A percentile compares a stretch with the other conserved stretches of the same genome.
phyloP scores from a whole-genome alignment of 2,888 invertebrate species.

The Drosophila seclusa region DNA sequence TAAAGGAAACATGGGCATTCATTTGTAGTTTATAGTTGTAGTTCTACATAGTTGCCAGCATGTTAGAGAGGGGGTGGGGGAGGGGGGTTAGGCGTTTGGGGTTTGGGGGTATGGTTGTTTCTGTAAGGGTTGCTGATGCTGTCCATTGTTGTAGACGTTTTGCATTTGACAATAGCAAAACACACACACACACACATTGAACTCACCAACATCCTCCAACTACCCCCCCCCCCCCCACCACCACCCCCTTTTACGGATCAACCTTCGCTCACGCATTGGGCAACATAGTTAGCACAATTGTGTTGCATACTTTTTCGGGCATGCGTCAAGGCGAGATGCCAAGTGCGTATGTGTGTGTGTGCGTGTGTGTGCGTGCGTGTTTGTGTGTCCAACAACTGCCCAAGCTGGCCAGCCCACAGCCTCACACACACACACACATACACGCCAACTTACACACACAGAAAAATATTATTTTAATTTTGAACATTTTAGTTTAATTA shows the following conservation, averaged over 20 bases:
- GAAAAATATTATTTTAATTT: neutral
- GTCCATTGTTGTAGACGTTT: constrained; percentile 67
- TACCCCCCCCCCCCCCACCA: neutral
- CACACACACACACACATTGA: constrained; percentile 37
- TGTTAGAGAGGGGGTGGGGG: neutral
- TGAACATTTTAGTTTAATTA: neutral
- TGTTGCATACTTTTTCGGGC: constrained; percentile 75
- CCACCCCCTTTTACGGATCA: neutral
- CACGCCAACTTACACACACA: constrained; percentile 16
- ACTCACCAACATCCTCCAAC: constrained; percentile 16
- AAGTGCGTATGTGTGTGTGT: constrained; percentile 32
- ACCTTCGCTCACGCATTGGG: constrained; percentile 10
- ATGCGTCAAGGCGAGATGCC: constrained; percentile 70
- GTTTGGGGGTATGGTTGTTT: neutral
- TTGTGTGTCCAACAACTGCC: constrained; percentile 66
- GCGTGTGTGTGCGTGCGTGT: constrained; percentile 7
- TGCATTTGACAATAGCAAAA: constrained; percentile 53
- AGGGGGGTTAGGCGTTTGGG: neutral
- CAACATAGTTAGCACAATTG: constrained; percentile 79
- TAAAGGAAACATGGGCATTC: constrained; percentile 55
- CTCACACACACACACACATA: constrained; percentile 6
- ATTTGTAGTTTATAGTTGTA: constrained; percentile 72
- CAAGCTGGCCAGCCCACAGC: constrained; percentile 46
- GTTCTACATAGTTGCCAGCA: constrained; percentile 38
- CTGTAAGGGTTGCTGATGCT: constrained; percentile 66